Base-by-base conservation (phyloP, 2,113 vertebrate genomes). In the Orycteropus afer region DNA sequence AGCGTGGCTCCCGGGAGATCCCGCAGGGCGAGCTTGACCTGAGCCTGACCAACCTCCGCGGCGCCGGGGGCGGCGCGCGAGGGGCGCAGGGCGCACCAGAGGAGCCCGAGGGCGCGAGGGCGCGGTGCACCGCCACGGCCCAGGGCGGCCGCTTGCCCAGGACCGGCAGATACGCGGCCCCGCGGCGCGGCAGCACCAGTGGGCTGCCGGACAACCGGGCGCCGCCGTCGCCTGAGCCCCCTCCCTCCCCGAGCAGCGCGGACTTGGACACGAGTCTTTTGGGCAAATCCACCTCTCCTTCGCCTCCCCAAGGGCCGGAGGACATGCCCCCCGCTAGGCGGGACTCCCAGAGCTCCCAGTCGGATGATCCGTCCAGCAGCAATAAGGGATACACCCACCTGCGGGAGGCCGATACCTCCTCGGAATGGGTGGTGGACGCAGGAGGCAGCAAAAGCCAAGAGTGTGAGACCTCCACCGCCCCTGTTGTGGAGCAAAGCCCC, bases 371-470 rank as follows among this genome's bases (percentile, higher is more conserved):
- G 77, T 97, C 98, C 89, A 98, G 97, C 97, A 97, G 99, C 98
- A 99, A 99, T 98, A 99, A 99, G 99, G 99, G 99, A 99, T 99
- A 99, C 98, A 98, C 98, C 94, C 99, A 99, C 65, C 98, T 99
- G 97, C 98, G 98, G 96, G 99, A 99, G 94, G 98, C 98, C 49
- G 99, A 99, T 84, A 99, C 99, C 97, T 99, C 99, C 76, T 98
- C 98, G 94, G 99, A 99, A 96, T 98, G 98, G 45, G 96, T 99
- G 25, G 98, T 98, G 96, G 97, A 98, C 40, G 97, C 97, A 12
- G 83, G 95, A 85, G 96, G 94, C 34, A 95, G 98, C 90, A 92
- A 97, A 97, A 98, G 89, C 95, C 98, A 97, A 84, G 98, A 98
- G 96, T 98, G 97, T 95, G 95, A 89, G 57, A 98, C 96, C 12